A percentile compares a stretch with the other conserved stretches of the same genome.
phyloP scores from a whole-genome alignment of 2,113 vertebrate species.

The Potamarius usumacintae region DNA sequence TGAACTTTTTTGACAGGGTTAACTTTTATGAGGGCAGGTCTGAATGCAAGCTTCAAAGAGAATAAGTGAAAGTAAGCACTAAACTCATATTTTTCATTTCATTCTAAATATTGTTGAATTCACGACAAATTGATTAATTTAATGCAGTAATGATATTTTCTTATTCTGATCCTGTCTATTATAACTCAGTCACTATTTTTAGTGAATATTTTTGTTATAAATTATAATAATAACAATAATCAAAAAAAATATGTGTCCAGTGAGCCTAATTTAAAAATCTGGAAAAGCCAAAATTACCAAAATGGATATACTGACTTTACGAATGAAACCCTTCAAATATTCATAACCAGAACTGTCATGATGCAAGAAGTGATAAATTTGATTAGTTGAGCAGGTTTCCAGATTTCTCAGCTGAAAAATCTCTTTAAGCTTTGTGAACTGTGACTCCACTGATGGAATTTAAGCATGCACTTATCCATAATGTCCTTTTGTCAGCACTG shows the following conservation, averaged over 20 bases:
- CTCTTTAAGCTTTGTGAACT: slow-evolving; percentile 34
- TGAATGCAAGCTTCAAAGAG: background rate
- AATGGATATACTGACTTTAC: background rate
- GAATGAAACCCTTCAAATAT: slow-evolving; percentile 12
- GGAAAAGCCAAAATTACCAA: background rate
- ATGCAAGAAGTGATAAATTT: slow-evolving; percentile 32
- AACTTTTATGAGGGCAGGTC: background rate
- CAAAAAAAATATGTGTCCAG: background rate
- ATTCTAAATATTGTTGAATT: background rate
- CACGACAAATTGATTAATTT: background rate
- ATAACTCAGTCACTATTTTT: background rate
- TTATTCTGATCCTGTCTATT: background rate
- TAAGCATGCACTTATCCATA: slow-evolving; percentile 42
- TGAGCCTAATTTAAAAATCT: background rate
- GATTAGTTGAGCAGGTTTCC: slow-evolving; percentile 28
- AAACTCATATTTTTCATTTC: background rate
- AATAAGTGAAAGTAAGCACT: background rate
- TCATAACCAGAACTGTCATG: background rate
- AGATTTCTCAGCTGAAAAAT: slow-evolving; percentile 26
- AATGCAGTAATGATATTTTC: background rate
- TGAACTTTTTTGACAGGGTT: no score
- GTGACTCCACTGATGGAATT: slow-evolving; percentile 53
- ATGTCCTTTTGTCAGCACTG: slow-evolving; percentile 47
- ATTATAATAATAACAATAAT: background rate
- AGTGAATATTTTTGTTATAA: background rate